phyloP scores from a whole-genome alignment of 2,113 vertebrate species.

The Monarcha castaneiventris region DNA sequence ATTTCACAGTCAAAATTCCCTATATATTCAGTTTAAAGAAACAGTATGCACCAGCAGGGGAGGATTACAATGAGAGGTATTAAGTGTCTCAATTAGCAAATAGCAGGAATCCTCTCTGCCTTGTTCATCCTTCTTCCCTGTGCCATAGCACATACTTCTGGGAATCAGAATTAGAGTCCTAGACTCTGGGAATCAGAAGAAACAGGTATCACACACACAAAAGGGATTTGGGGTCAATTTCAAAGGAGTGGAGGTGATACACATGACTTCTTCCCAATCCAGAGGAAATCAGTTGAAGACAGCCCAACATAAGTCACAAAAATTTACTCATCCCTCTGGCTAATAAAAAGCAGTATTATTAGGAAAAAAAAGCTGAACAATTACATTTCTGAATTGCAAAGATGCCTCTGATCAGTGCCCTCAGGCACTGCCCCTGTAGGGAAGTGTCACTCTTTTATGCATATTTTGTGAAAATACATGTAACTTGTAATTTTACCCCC shows the following conservation, averaged over 20 bases:
- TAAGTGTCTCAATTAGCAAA: background rate
- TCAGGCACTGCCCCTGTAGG: background rate
- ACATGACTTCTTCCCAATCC: background rate
- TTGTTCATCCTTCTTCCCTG: background rate
- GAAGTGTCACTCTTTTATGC: background rate
- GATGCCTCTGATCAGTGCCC: background rate
- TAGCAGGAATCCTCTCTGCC: background rate
- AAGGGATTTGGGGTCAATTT: background rate
- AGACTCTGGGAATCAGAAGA: background rate
- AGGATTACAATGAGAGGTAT: background rate
- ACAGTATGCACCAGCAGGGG: background rate
- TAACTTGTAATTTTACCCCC: background rate
- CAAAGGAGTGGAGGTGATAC: background rate
- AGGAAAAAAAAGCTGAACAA: background rate
- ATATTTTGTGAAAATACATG: background rate
- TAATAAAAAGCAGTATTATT: background rate
- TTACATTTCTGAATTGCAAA: background rate
- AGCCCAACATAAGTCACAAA: background rate
- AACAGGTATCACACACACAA: accelerated
- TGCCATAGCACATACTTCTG: background rate
- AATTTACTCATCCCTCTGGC: background rate
- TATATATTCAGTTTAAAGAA: background rate
- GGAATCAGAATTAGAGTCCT: background rate
- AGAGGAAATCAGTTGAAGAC: background rate
- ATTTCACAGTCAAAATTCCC: background rate